Evolutionary conservation across 2,113 vertebrate species (phyloP), one percentile per base, ranked within the genome.

Genomic region (Pseudonaja textilis): DNA sequence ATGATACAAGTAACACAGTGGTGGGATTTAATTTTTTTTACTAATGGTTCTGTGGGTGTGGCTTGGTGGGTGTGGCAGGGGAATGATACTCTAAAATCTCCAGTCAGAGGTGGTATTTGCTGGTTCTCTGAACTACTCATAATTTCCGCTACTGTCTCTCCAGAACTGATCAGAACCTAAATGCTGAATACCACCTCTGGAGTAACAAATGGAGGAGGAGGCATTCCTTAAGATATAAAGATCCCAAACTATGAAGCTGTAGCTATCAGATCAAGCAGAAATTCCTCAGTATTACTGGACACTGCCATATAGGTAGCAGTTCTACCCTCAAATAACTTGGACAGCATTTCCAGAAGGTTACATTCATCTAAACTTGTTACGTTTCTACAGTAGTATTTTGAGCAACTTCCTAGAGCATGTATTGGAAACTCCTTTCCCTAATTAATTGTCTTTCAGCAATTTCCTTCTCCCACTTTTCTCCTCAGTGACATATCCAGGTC

Each of bases 391-490:
- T 64, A 1, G 93, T 57, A 34, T 85, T 50, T 45, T 88, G 64
- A 96, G 89, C 59, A 89, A 93, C 90, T 95, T 95, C 92, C 29
- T 94, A 55, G 47, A 93, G 47, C 64, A 81, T 0, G 0, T 26
- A 74, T 93, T 94, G 91, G 61, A 47, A 97, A 95, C 95, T 91
- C 94, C 96, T 96, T 95, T 86, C 34, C 94, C 85, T 95, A 94
- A 96, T 97, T 96, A 96, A 94, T 96, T 94, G 96, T 95, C 95
- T 93, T 95, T 93, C 94, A 85, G 93, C 96, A 95, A 96, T 96
- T 95, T 95, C 96, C 96, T 93, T 96, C 95, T 96, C 85, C 50
- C 90, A 94, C 89, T 93, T 16, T 91, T 95, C 55, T 97, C 95
- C 94, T 91, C 95, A 57, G 89, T 96, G 96, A 97, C 94, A 95